Evolutionary conservation across 2,113 vertebrate species (phyloP).

Genomic region (Nannospalax galili): DNA sequence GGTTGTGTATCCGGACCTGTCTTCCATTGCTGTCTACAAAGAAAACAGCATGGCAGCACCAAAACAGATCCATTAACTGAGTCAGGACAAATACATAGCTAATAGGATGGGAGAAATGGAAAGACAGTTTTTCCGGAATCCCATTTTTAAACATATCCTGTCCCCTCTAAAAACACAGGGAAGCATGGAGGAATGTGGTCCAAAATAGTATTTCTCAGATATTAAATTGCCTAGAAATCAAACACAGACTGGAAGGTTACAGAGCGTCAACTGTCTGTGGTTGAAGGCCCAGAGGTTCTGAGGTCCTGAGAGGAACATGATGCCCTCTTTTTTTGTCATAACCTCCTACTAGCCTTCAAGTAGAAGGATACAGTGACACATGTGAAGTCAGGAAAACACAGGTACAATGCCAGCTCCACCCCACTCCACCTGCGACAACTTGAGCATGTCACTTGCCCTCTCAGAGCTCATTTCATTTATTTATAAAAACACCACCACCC

Average conservation of each 20-base stretch:
- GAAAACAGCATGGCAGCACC: not conserved
- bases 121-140: constrained; percentile 15
- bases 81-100: not conserved
- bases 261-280: not conserved
- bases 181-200: not conserved
- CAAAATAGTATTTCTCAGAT: constrained; percentile 26
- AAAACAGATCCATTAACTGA: constrained; percentile 8
- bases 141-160: not conserved
- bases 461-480: not conserved
- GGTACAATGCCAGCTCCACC: not conserved
- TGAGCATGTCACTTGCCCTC: not conserved
- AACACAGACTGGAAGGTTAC: not conserved
- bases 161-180: not conserved
- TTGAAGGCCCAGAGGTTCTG: not conserved
- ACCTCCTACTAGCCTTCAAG: not conserved
- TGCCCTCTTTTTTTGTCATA: not conserved
- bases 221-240: not conserved
- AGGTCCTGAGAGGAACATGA: not conserved
- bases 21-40: not conserved
- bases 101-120: not conserved
- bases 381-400: not conserved
- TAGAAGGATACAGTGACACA: not conserved
- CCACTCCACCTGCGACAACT: not conserved
- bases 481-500: not conserved
- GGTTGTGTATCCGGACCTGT: not conserved